These are phyloP conservation scores for Emmelina monodactyla DNA, from an alignment of 2,888 invertebrate genomes.

Conservation along the genomic window DNA sequence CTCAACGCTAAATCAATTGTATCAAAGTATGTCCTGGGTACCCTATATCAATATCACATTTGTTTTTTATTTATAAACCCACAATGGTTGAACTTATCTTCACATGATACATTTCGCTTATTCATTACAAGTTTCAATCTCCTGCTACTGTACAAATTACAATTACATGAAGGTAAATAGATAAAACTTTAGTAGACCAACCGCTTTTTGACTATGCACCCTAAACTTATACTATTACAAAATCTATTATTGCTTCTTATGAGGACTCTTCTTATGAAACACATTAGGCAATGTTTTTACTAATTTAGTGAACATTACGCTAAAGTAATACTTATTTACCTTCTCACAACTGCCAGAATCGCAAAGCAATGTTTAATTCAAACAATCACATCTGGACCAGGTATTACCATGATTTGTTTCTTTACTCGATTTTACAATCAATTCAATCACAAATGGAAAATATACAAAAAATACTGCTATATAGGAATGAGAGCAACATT, in stretches of 20 bases:
- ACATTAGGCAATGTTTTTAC: no score
- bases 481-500: conserved; percentile 16
- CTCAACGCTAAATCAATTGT: background rate
- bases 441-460: conserved; percentile 12
- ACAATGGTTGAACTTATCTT: conserved; percentile 36
- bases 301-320: no score
- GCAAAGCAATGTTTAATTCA: background rate
- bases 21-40: background rate
- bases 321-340: conserved; percentile 1
- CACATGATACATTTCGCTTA: conserved; percentile 44
- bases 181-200: background rate
- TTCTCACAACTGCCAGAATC: background rate
- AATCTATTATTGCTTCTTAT: conserved; percentile 1
- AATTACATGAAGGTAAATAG: background rate
- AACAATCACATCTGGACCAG: conserved; percentile 6
- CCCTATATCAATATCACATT: conserved; percentile 35
- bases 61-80: conserved; percentile 25
- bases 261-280: no score
- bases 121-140: conserved; percentile 20
- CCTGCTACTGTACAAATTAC: conserved; percentile 21
- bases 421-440: conserved; percentile 13
- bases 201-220: no score
- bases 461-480: conserved; percentile 20
- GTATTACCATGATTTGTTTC: conserved; percentile 10
- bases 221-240: conserved; percentile 1